A percentile compares a stretch with the other conserved stretches of the same genome.
Evolutionary conservation across 1,140 invertebrate genomes (phyloP).

Genomic region (Acromyrmex echinatior): DNA sequence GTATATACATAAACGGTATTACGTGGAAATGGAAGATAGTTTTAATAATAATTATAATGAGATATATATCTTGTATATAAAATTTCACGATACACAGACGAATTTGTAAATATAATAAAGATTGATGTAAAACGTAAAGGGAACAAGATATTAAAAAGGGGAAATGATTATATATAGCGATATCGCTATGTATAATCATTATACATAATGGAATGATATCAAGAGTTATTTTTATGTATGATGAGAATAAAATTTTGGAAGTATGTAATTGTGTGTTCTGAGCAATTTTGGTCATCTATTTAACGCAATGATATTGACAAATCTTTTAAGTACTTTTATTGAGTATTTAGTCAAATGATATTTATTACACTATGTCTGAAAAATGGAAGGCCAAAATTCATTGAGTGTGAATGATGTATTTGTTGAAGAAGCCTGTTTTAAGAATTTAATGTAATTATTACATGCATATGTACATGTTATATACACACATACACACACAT

Average conservation of each 20-base stretch:
- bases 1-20: conserved; percentile 48
- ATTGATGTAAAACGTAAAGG: conserved; percentile 73
- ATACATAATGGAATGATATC: conserved; percentile 70
- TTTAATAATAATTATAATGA: conserved; percentile 45
- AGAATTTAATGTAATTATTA: conserved; percentile 72
- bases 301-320: conserved; percentile 26
- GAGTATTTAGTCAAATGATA: conserved; percentile 73
- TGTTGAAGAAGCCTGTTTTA: conserved; percentile 72
- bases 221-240: conserved; percentile 80
- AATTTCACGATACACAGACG: conserved; percentile 65
- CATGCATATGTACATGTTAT: conserved; percentile 80
- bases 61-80: conserved; percentile 53
- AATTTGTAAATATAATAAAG: conserved; percentile 73
- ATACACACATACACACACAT: conserved; percentile 76
- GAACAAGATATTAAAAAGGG: conserved; percentile 77
- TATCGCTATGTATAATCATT: conserved; percentile 45
- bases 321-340: conserved; percentile 72
- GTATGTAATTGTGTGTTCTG: conserved; percentile 59
- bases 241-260: conserved; percentile 65
- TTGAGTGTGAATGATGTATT: conserved; percentile 65
- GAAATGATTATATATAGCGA: conserved; percentile 68
- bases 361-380: conserved; percentile 71
- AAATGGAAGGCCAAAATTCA: conserved; percentile 73
- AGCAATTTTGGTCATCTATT: conserved; percentile 70
- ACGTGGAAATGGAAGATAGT: conserved; percentile 56